Conservation (phyloP, 2,113 vertebrate genomes). For the Dromiciops gliroides region DNA sequence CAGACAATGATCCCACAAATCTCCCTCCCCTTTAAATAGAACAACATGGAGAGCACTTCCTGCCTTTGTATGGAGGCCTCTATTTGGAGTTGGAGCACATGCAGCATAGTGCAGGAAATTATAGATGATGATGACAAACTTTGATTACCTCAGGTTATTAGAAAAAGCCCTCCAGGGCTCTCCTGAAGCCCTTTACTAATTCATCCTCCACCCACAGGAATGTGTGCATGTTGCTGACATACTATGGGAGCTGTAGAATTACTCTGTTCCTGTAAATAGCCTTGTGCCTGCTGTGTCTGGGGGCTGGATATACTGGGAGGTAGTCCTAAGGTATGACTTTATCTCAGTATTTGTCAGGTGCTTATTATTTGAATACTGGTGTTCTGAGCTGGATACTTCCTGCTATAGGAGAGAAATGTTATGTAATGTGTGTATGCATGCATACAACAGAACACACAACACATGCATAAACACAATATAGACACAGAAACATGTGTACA, state of each 20-base stretch:
- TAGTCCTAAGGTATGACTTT: constrained; percentile 5
- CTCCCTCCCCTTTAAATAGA: constrained; percentile 45
- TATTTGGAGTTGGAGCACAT: constrained; percentile 27
- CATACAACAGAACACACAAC: too few species aligned
- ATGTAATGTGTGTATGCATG: neutral
- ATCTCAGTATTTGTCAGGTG: constrained; percentile 25
- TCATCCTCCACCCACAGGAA: neutral
- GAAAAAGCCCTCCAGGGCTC: neutral
- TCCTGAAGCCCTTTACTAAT: neutral
- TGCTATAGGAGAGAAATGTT: neutral
- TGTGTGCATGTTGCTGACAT: neutral
- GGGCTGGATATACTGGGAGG: neutral
- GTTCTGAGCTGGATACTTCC: constrained; percentile 8
- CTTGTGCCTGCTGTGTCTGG: constrained; percentile 19
- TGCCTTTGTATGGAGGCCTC: constrained; percentile 26
- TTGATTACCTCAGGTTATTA: constrained; percentile 27
- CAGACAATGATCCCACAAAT: constrained; percentile 14
- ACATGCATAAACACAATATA: too few species aligned
- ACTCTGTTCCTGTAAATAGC: constrained; percentile 12
- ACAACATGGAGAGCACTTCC: constrained; percentile 20
- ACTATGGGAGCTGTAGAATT: neutral
- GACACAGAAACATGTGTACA: too few species aligned
- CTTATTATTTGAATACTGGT: constrained; percentile 38
- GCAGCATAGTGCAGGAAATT: constrained; percentile 23
- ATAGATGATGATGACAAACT: neutral